A percentile compares a stretch with the other conserved stretches of the same genome.
These are phyloP conservation scores for Hassar affinis DNA, from an alignment of 2,113 vertebrate species.

Conservation along the genomic window DNA sequence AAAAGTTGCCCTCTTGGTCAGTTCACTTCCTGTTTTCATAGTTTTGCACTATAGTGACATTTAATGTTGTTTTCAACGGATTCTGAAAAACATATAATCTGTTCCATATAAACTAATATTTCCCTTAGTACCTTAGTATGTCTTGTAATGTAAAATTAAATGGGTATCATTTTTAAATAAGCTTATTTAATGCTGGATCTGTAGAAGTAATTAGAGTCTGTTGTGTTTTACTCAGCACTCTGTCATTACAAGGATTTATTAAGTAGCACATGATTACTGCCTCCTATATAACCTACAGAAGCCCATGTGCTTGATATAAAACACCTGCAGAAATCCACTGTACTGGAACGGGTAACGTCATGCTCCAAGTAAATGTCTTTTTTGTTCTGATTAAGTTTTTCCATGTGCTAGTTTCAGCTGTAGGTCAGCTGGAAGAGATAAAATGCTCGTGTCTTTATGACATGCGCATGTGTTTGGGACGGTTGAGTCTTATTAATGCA, in stretches of 20 bases:
- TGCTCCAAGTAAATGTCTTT: not conserved
- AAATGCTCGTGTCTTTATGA: constrained; percentile 15
- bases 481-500: not conserved
- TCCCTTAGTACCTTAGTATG: not conserved
- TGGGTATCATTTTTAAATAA: not conserved
- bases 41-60: not conserved
- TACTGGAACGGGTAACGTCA: not conserved
- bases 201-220: not conserved
- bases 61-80: not conserved
- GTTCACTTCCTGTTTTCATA: no score
- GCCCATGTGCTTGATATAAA: constrained; percentile 6
- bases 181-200: not conserved
- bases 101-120: not conserved
- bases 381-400: not conserved
- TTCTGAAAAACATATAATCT: not conserved
- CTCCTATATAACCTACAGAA: not conserved
- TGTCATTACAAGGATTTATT: constrained; percentile 18
- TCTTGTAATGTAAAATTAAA: not conserved
- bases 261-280: constrained; percentile 1
- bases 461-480: constrained; percentile 12
- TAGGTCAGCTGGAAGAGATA: constrained; percentile 21
- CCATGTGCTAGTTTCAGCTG: constrained; percentile 13
- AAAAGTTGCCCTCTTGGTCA: not conserved
- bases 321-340: constrained; percentile 15
- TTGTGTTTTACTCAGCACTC: not conserved